Base-by-base conservation (phyloP, 2,113 vertebrate genomes). In the Crotalus horridus region DNA sequence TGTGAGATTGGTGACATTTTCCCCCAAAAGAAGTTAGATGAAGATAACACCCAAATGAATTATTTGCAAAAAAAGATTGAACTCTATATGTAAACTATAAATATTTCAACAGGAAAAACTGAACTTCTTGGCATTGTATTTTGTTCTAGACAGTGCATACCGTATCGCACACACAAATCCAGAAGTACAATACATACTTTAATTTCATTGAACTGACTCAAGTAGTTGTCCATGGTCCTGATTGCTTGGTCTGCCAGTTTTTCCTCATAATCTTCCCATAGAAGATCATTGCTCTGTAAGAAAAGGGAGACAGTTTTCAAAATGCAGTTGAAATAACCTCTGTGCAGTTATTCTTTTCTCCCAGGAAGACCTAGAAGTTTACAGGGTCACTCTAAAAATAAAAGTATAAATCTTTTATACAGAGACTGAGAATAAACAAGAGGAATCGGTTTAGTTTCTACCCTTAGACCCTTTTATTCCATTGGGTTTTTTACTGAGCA, bases 221-320 rank as follows among this genome's bases (percentile, higher is more conserved):
- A 97, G 81, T 99, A 99, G 88, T 98, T 98, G 97, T 99, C 98
- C 98, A 99, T 98, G 93, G 98, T 98, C 92, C 97, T 97, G 87
- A 99, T 24, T 0, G 97, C 98, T 95, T 99, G 99, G 96, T 99
- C 99, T 0, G 97, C 94, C 90, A 99, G 58, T 96, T 99, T 99
- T 10, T 98, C 98, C 96, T 99, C 99, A 53, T 98, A 99, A 97
- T 99, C 99, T 26, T 98, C 99, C 99, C 99, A 99, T 88, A 99
- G 97, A 39, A 99, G 98, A 89, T 99, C 98, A 33, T 99, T 99
- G 91, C 98, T 99, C 99, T 99, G 46, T 51, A 43, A 8, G 26
- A 7, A 9, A 13, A 93, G 6, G 5, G 0, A 1, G 4, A 26
- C 4, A 56, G 1, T 23, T 0, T 89, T 53, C 55, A 92, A 69